A percentile compares a stretch with the other conserved stretches of the same genome.
phyloP scores from a whole-genome alignment of 2,797 vertebrate species.

The Lerista edwardsae region DNA sequence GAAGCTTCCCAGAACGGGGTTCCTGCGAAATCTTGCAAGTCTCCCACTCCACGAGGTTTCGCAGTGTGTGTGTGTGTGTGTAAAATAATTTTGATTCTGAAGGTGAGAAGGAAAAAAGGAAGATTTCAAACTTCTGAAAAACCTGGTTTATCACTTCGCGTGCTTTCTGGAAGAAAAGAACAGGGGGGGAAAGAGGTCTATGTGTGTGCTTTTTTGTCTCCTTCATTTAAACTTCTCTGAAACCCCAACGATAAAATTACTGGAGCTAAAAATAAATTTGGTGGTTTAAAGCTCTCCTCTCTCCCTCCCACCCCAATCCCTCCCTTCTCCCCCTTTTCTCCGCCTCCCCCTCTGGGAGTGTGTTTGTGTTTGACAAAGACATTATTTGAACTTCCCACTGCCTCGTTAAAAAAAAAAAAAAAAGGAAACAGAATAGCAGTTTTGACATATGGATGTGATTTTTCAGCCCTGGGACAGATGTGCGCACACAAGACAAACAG shows the following conservation, averaged over 20 bases:
- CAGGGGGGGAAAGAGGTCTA: too few relatives aligned
- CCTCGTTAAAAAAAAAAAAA: constrained; percentile 18
- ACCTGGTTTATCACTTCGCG: neutral
- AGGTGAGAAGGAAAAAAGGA: constrained; percentile 1
- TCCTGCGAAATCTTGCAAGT: constrained; percentile 15
- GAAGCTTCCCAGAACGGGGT: constrained; percentile 25
- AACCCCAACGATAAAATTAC: constrained; percentile 58
- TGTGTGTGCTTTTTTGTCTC: neutral
- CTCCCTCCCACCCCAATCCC: neutral
- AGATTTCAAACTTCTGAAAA: constrained; percentile 1
- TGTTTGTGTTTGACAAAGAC: constrained; percentile 71
- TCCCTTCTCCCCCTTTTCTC: neutral
- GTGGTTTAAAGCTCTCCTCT: constrained; percentile 34
- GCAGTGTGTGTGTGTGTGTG: neutral
- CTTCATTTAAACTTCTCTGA: neutral
- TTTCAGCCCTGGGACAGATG: constrained; percentile 60
- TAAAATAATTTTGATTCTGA: neutral
- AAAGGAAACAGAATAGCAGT: constrained; percentile 42
- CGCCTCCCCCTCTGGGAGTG: constrained; percentile 51
- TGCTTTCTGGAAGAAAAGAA: neutral
- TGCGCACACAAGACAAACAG: neutral
- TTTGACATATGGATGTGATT: constrained; percentile 78
- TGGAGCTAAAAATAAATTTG: constrained; percentile 66
- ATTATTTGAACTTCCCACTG: constrained; percentile 64
- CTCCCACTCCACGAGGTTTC: neutral